These are phyloP conservation scores for Ovis aries DNA, from an alignment of 2,113 vertebrate species.

Conservation along the genomic window DNA sequence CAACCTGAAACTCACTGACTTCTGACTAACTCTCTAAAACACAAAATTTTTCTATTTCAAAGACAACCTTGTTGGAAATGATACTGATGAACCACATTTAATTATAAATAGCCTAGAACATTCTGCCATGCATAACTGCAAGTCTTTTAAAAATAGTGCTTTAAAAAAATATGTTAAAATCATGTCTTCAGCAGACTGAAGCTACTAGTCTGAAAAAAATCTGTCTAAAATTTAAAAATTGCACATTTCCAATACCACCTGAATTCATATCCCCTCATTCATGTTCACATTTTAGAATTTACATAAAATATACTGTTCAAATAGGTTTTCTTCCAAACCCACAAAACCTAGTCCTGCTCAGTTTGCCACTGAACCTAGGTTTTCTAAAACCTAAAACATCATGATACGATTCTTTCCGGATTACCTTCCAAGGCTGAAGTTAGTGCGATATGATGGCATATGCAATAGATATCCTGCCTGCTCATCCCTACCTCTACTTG, in stretches of 20 bases:
- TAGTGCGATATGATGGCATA: not conserved
- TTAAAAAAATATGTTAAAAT: conserved; percentile 19
- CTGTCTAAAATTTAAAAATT: not conserved
- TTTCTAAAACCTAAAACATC: not conserved
- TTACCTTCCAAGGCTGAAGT: not conserved
- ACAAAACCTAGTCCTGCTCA: not conserved
- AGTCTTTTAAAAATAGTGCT: conserved; percentile 17
- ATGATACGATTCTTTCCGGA: not conserved
- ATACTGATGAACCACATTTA: conserved; percentile 22
- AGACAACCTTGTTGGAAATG: not conserved
- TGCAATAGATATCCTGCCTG: not conserved
- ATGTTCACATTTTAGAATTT: not conserved
- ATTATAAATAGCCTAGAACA: conserved; percentile 55
- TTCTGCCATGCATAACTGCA: conserved; percentile 36
- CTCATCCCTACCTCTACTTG: not conserved
- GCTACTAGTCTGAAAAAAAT: conserved; percentile 29
- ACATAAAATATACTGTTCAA: not conserved
- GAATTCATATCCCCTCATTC: not conserved
- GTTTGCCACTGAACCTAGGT: not conserved
- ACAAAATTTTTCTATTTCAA: not conserved
- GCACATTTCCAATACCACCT: not conserved
- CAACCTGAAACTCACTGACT: not conserved
- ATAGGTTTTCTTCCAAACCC: not conserved
- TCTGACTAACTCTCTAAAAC: not conserved
- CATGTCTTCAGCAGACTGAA: conserved; percentile 22